Conservation (phyloP, 2,888 invertebrate genomes). For the Tenthredo amoena region DNA sequence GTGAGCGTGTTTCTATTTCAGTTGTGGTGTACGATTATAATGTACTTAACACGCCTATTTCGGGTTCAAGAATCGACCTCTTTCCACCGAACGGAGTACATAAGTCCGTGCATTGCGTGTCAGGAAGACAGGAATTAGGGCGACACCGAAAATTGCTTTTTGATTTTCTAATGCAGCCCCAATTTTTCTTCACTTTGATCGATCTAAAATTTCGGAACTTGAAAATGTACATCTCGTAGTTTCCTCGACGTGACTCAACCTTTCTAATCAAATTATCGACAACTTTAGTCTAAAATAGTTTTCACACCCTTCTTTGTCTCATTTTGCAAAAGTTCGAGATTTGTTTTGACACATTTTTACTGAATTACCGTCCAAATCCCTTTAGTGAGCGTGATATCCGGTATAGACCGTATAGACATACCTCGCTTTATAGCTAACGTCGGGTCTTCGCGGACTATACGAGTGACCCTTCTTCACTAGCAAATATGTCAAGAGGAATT, state of each 20-base stretch:
- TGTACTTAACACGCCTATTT: constrained; percentile 1
- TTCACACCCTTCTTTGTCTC: background rate
- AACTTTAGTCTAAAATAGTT: background rate
- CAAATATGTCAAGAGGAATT: constrained; percentile 32
- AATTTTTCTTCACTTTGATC: background rate
- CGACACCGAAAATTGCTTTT: background rate
- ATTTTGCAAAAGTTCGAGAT: background rate
- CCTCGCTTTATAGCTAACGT: background rate
- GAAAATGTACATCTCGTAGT: background rate
- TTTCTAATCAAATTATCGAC: background rate
- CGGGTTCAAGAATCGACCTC: constrained; percentile 42
- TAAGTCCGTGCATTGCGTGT: background rate
- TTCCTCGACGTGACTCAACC: background rate
- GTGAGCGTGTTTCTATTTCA: constrained; percentile 75
- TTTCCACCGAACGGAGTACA: background rate
- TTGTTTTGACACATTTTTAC: background rate
- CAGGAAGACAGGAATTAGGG: background rate
- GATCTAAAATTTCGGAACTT: background rate
- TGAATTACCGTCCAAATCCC: background rate
- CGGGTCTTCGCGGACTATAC: background rate
- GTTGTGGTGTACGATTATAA: constrained; percentile 23
- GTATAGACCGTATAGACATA: background rate
- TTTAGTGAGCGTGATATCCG: background rate
- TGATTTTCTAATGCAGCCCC: background rate
- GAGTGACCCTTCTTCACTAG: background rate